Percentiles rank a stretch among this genome's conserved stretches.
These are phyloP conservation scores for Punctoribates punctum DNA, from an alignment of 2,888 invertebrate species.

Conservation along the genomic window DNA sequence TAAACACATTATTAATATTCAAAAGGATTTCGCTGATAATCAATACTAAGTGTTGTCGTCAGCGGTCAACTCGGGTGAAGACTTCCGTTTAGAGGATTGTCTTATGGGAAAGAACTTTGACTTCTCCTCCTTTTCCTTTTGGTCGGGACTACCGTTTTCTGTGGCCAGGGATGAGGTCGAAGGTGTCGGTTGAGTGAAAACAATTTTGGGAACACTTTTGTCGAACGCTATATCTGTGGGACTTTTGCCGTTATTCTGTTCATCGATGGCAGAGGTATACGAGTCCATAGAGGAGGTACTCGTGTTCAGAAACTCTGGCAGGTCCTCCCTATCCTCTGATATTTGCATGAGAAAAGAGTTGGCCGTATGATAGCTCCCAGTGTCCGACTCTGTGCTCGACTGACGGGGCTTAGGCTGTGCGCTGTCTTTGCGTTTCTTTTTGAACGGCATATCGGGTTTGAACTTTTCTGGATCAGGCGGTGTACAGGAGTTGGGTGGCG, in stretches of 20 bases:
- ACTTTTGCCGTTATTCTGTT: conserved; percentile 10
- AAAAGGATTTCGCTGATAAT: too few species aligned
- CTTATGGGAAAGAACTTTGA: conserved; percentile 14
- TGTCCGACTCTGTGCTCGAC: conserved; percentile 42
- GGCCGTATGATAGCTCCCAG: conserved; percentile 42
- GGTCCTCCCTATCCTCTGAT: conserved; percentile 24
- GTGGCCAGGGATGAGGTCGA: conserved; percentile 39
- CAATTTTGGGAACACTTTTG: conserved; percentile 34
- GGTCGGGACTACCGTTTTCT: conserved; percentile 12
- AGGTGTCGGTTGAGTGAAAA: conserved; percentile 39
- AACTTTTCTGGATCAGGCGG: background rate
- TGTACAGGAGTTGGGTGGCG: background rate
- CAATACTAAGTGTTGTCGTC: too few species aligned
- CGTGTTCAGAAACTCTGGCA: conserved; percentile 26
- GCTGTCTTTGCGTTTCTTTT: conserved; percentile 38
- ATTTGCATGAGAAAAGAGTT: conserved; percentile 35
- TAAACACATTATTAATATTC: too few species aligned
- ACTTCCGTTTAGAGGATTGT: background rate
- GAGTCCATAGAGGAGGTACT: conserved; percentile 37
- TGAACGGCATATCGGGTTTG: background rate
- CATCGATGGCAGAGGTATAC: conserved; percentile 36
- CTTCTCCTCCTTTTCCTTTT: conserved; percentile 14
- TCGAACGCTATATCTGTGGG: background rate
- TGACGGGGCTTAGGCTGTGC: conserved; percentile 31
- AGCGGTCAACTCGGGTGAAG: background rate